These are phyloP conservation scores for Mus spicilegus DNA, from an alignment of 2,113 vertebrate genomes.

Conservation along the genomic window DNA sequence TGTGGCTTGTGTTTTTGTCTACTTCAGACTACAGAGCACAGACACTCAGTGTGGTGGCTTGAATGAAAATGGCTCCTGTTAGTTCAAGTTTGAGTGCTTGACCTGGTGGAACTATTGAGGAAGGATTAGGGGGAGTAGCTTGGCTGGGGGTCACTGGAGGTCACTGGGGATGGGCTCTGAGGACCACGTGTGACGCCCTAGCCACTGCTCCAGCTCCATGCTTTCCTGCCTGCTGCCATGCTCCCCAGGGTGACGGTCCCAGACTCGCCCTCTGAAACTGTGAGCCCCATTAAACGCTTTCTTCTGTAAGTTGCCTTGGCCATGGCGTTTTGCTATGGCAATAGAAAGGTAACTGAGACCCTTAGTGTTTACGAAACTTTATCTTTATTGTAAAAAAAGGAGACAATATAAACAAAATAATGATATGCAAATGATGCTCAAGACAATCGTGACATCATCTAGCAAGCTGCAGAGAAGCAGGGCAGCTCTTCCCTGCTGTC, in stretches of 20 bases:
- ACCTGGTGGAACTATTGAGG: too few species aligned
- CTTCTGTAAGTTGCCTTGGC: neutral
- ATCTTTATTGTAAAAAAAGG: slow-evolving; percentile 58
- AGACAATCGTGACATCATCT: neutral
- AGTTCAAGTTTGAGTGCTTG: neutral
- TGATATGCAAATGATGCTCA: neutral
- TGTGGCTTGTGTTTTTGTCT: neutral
- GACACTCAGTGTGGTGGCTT: neutral
- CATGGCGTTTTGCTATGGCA: neutral
- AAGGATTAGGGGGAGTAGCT: neutral
- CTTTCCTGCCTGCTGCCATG: neutral
- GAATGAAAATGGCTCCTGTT: neutral
- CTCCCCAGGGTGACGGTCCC: neutral
- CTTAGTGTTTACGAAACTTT: neutral
- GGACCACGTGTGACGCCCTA: neutral
- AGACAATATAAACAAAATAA: neutral
- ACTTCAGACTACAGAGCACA: neutral
- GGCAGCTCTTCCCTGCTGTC: neutral
- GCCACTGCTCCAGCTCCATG: neutral
- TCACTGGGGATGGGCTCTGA: neutral
- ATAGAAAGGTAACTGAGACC: neutral
- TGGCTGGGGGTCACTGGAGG: neutral
- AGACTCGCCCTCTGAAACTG: neutral
- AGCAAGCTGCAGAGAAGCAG: neutral
- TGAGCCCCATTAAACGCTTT: neutral